Conservation (phyloP, 1,140 invertebrate species). For the Aphidius ervi region DNA sequence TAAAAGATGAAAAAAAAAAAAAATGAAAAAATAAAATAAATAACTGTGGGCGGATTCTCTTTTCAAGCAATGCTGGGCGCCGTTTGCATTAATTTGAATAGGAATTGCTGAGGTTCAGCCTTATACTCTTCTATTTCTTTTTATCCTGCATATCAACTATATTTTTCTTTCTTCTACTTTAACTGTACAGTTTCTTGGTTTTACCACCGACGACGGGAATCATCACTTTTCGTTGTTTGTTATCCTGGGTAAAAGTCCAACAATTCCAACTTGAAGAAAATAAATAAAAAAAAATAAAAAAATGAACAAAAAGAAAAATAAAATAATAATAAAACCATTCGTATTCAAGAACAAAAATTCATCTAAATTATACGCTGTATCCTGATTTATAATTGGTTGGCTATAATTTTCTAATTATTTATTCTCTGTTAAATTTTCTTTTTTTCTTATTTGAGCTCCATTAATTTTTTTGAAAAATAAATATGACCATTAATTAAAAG, state of each 20-base stretch:
- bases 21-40: conserved; percentile 17
- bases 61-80: conserved; percentile 27
- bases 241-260: no score
- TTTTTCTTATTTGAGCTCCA: conserved; percentile 29
- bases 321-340: no score
- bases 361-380: no score
- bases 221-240: conserved; percentile 33
- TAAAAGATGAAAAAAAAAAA: conserved; percentile 6
- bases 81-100: conserved; percentile 44
- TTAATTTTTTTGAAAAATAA: conserved; percentile 22
- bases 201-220: conserved; percentile 11
- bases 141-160: no score
- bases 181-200: not conserved
- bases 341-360: no score
- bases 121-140: no score
- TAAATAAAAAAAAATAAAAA: no score
- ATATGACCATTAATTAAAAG: conserved; percentile 41
- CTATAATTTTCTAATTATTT: not conserved
- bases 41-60: conserved; percentile 32
- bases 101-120: conserved; percentile 30
- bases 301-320: not conserved
- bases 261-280: no score
- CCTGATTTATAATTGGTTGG: not conserved
- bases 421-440: not conserved
- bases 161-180: conserved; percentile 8